Percentiles rank a stretch among this genome's conserved stretches.
These are phyloP conservation scores for Melikaiella ostensackeni DNA, from an alignment of 2,888 invertebrate genomes.

Conservation along the genomic window DNA sequence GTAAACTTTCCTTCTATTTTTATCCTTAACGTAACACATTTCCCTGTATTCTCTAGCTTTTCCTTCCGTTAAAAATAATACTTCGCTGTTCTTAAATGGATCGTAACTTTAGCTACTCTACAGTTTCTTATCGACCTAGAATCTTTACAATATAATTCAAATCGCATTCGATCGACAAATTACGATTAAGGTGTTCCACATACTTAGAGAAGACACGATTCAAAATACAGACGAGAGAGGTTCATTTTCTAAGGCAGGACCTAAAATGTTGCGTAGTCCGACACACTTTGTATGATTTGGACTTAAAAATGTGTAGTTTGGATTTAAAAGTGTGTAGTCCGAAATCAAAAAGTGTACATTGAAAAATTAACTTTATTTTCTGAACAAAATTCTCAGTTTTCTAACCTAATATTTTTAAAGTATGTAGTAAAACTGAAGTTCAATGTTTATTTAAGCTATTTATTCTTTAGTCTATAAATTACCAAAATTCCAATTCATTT, in stretches of 20 bases:
- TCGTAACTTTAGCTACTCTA: conserved; percentile 17
- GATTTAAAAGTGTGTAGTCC: no score
- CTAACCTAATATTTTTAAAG: no score
- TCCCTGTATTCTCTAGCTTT: background rate
- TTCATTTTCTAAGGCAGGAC: background rate
- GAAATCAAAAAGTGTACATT: no score
- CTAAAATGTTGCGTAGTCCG: no score
- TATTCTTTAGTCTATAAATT: no score
- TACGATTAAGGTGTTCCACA: background rate
- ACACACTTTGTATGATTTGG: no score
- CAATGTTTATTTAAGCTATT: no score
- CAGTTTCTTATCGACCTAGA: conserved; percentile 10
- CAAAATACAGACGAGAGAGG: background rate
- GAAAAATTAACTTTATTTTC: no score
- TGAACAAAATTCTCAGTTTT: no score
- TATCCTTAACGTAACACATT: background rate
- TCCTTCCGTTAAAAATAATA: background rate
- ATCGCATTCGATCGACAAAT: conserved; percentile 4
- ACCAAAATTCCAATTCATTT: no score
- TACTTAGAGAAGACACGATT: conserved; percentile 26
- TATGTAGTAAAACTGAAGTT: no score
- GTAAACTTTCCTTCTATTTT: background rate
- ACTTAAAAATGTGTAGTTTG: no score
- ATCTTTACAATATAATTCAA: background rate
- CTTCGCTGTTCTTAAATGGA: conserved; percentile 11